These are phyloP conservation scores for Lasius platythorax DNA, from an alignment of 2,888 invertebrate species.

Conservation along the genomic window DNA sequence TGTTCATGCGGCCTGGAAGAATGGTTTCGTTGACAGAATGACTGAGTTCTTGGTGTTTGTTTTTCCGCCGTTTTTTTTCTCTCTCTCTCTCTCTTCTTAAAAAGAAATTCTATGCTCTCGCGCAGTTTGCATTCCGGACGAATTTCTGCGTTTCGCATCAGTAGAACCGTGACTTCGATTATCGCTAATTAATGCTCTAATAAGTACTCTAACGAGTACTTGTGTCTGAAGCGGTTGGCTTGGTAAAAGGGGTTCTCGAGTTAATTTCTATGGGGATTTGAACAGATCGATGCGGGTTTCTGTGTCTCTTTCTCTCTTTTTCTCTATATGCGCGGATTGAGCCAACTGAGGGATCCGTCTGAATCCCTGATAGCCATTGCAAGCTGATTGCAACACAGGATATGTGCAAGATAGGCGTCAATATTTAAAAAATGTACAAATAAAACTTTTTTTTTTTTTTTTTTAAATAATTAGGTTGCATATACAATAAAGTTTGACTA, in stretches of 20 bases:
- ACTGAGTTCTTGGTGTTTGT: conserved; percentile 45
- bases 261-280: conserved; percentile 77
- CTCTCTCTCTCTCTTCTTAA: not conserved
- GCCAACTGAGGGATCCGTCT: conserved; percentile 48
- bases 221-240: conserved; percentile 67
- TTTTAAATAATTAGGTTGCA: not conserved
- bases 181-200: conserved; percentile 75
- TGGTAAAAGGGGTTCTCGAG: conserved; percentile 74
- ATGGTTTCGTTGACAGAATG: conserved; percentile 56
- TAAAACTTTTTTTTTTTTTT: no score
- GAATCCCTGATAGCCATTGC: conserved; percentile 21
- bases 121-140: conserved; percentile 22
- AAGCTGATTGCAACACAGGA: not conserved
- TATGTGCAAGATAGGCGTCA: not conserved
- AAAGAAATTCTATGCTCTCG: conserved; percentile 53
- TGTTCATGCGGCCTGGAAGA: conserved; percentile 55
- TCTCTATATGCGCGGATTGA: conserved; percentile 53
- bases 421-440: not conserved
- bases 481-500: not conserved
- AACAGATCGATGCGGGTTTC: conserved; percentile 70
- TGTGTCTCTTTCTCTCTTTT: not conserved
- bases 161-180: conserved; percentile 71
- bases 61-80: conserved; percentile 24
- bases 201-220: conserved; percentile 75
- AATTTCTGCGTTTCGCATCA: conserved; percentile 72